Evolutionary conservation across 2,888 invertebrate species (phyloP), one percentile per base, ranked within the genome.

Genomic region (Euphydryas editha): DNA sequence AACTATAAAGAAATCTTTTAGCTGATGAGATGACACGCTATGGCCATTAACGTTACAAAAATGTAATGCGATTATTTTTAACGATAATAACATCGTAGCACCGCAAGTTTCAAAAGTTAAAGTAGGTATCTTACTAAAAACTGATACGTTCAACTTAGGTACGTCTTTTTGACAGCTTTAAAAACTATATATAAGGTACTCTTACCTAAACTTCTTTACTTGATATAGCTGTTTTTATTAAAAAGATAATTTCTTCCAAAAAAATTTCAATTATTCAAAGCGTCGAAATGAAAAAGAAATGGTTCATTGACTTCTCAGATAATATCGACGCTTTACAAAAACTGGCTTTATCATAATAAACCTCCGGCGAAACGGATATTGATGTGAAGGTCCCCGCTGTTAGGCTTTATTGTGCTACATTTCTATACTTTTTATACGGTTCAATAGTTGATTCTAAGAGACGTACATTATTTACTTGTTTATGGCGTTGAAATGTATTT

Each of bases 281-380:
- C n/a, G n/a, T n/a, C n/a, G n/a, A n/a, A n/a, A n/a, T n/a, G n/a
- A n/a, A n/a, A n/a, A n/a, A n/a, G n/a, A n/a, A n/a, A n/a, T n/a
- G n/a, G n/a, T 39, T 17, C 20, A 44, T 57, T 51, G 55, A 51
- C 24, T 36, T 18, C 13, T 21, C 1, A 58, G 49, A 46, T 65
- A 55, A 65, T 60, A 46, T 58, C 39, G 39, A 46, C 42, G 37
- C 65, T 56, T 65, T 47, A 66, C 59, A 60, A 56, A 60, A 30
- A 51, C 51, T 57, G 56, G 11, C 60, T 65, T 65, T 47, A 61
- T 61, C 57, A 66, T 47, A 66, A 30, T 51, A 61, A 49, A 49
- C 60, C 60, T 58, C 51, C 21, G 44, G 62, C 51, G 17, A 62
- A 66, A 62, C 58, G 36, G 58, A 61, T 66, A 66, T 66, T 58